Evolutionary conservation across 2,888 invertebrate species (phyloP).

Genomic region (Mactromeris polynyma): DNA sequence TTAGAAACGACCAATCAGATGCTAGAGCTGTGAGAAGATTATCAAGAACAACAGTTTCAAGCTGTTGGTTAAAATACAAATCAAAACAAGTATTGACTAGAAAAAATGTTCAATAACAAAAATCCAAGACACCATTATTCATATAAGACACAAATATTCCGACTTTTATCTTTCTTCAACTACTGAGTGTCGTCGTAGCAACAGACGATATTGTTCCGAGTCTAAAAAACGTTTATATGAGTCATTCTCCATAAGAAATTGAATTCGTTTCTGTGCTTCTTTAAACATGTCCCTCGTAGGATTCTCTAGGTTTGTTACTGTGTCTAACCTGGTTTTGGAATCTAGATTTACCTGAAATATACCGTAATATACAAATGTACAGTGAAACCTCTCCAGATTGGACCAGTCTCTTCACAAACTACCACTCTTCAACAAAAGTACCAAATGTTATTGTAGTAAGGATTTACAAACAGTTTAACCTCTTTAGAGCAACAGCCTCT

Average conservation of each 20-base stretch:
- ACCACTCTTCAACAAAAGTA: too few species aligned
- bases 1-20: too few species aligned
- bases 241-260: conserved; percentile 89
- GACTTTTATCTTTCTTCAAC: conserved; percentile 18
- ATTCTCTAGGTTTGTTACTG: conserved; percentile 85
- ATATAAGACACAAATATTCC: background rate
- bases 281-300: conserved; percentile 88
- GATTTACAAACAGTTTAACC: too few species aligned
- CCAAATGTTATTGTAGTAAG: too few species aligned
- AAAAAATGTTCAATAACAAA: background rate
- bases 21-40: too few species aligned
- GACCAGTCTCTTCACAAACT: too few species aligned
- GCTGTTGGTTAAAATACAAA: background rate
- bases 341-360: conserved; percentile 88
- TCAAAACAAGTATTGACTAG: background rate
- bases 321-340: conserved; percentile 87
- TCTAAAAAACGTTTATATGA: conserved; percentile 89
- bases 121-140: background rate
- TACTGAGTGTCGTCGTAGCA: conserved; percentile 34
- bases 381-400: too few species aligned
- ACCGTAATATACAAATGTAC: too few species aligned
- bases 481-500: too few species aligned
- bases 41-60: too few species aligned
- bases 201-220: conserved; percentile 88
- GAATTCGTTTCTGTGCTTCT: conserved; percentile 89